A percentile compares a stretch with the other conserved stretches of the same genome.
Evolutionary conservation across 2,113 vertebrate genomes (phyloP).

Genomic region (Oncorhynchus tshawytscha): DNA sequence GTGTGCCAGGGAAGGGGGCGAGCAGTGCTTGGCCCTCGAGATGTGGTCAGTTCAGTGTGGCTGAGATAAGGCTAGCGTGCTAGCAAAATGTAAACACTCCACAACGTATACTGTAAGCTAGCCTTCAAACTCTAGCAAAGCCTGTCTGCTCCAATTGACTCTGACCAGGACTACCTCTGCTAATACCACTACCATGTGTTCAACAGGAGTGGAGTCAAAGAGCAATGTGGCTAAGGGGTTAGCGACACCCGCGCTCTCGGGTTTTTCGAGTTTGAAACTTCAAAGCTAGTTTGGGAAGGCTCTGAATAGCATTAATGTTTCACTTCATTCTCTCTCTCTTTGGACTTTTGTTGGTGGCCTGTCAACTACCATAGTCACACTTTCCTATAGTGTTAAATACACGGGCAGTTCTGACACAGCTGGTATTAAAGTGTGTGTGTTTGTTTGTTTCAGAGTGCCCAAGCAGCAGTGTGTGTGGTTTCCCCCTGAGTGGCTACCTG

Average conservation of each 20-base stretch:
- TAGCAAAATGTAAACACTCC: conserved; percentile 36
- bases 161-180: not conserved
- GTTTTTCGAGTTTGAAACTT: not conserved
- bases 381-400: not conserved
- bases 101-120: conserved; percentile 15
- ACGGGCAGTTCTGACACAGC: not conserved
- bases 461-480: conserved; percentile 75
- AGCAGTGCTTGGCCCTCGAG: conserved; percentile 19
- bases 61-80: conserved; percentile 16
- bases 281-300: conserved; percentile 3
- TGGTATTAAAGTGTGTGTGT: not conserved
- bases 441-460: conserved; percentile 65
- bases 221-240: not conserved
- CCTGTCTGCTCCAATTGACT: conserved; percentile 28
- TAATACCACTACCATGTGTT: not conserved
- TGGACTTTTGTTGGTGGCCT: conserved; percentile 22
- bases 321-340: conserved; percentile 27
- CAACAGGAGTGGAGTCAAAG: conserved; percentile 3
- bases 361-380: not conserved
- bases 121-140: conserved; percentile 10
- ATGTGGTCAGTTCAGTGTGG: conserved; percentile 21
- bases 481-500: conserved; percentile 91
- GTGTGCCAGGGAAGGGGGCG: not conserved
- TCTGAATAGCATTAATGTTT: conserved; percentile 38
- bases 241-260: not conserved